phyloP scores from a whole-genome alignment of 2,888 invertebrate genomes.

The Protophormia terraenovae region DNA sequence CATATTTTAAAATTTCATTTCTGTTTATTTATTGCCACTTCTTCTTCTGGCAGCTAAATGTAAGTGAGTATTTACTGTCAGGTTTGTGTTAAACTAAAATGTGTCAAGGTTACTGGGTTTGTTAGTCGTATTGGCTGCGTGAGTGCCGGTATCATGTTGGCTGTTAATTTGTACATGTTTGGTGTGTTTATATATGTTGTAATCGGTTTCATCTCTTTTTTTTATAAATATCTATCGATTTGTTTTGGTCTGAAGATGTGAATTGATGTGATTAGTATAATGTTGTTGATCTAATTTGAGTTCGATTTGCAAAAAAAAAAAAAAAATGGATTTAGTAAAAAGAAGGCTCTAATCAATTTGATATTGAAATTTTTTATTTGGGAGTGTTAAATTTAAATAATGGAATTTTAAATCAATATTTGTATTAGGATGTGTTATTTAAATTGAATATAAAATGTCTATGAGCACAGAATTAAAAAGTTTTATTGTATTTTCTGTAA shows the following conservation, averaged over 20 bases:
- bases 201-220: constrained; percentile 15
- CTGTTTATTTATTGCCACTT: constrained; percentile 15
- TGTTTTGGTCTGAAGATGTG: constrained; percentile 1
- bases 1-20: constrained; percentile 4
- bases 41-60: constrained; percentile 19
- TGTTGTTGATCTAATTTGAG: not conserved
- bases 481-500: too few species aligned
- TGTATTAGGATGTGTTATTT: too few species aligned
- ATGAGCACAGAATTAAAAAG: too few species aligned
- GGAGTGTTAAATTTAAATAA: not conserved
- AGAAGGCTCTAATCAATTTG: constrained; percentile 39
- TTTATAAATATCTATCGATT: not conserved
- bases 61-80: not conserved
- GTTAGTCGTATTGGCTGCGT: not conserved
- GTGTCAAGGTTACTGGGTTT: constrained; percentile 59
- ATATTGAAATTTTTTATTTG: constrained; percentile 8
- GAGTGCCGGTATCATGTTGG: not conserved
- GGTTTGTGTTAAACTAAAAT: constrained; percentile 7
- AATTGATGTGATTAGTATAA: not conserved
- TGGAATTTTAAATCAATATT: not conserved
- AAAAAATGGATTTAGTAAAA: not conserved
- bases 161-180: too few species aligned
- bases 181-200: constrained; percentile 18
- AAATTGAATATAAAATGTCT: too few species aligned
- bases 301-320: constrained; percentile 24